A percentile compares a stretch with the other conserved stretches of the same genome.
phyloP scores from a whole-genome alignment of 2,888 invertebrate species.

The Cryptophagus acutangulus region DNA sequence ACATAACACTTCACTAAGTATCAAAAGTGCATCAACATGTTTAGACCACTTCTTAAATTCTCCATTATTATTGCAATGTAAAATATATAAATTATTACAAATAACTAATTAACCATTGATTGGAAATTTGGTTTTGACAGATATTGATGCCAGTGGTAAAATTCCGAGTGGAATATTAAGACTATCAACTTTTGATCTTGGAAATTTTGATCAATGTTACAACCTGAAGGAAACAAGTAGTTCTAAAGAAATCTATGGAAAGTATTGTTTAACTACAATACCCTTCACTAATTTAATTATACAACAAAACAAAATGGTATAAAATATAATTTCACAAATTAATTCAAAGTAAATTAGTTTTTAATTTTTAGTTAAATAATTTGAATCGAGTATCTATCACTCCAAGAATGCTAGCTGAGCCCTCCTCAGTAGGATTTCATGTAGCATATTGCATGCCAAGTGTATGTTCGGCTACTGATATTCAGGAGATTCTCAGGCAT shows the following conservation, averaged over 20 bases:
- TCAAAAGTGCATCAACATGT: too few relatives aligned
- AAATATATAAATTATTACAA: too few relatives aligned
- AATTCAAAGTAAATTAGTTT: neutral
- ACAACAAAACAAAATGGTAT: too few relatives aligned
- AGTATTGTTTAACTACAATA: conserved; percentile 12
- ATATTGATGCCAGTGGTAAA: conserved; percentile 11
- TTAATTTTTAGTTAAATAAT: neutral
- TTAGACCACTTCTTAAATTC: neutral
- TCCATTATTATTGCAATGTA: conserved; percentile 10
- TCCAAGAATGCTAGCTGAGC: neutral
- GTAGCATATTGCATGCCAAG: conserved; percentile 13
- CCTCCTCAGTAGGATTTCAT: neutral
- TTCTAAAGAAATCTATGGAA: conserved; percentile 10
- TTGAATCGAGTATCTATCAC: neutral
- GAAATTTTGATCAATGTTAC: conserved; percentile 17
- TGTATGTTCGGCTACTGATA: conserved; percentile 10
- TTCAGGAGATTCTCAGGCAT: conserved; percentile 3
- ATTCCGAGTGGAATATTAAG: conserved; percentile 10
- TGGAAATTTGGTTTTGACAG: too few relatives aligned
- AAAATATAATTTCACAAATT: too few relatives aligned
- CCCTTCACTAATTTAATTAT: neutral
- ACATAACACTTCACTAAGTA: too few relatives aligned
- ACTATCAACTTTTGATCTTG: conserved; percentile 11
- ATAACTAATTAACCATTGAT: too few relatives aligned
- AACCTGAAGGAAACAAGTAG: conserved; percentile 4